Evolutionary conservation across 2,888 invertebrate species (phyloP).

Genomic region (Amphipyra tragopoginis): DNA sequence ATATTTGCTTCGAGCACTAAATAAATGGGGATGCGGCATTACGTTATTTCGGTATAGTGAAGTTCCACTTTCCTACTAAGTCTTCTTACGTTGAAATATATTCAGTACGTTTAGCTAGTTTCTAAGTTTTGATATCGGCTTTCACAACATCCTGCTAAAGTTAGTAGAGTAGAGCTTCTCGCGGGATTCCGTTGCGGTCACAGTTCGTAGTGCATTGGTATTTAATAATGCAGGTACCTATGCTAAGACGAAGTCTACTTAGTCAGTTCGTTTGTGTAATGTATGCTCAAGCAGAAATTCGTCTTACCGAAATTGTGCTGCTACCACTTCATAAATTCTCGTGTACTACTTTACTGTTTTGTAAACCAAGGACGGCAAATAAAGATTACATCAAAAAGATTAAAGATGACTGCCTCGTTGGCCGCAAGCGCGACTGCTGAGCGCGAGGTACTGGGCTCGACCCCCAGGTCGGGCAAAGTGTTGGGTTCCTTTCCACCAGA

Average conservation of each 20-base stretch:
- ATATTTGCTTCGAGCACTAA: too few relatives aligned
- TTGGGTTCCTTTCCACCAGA: too few relatives aligned
- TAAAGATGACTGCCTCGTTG: too few relatives aligned
- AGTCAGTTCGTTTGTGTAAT: slow-evolving; percentile 21
- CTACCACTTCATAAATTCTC: not conserved
- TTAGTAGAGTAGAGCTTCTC: slow-evolving; percentile 28
- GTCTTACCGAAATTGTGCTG: not conserved
- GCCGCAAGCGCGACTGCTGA: too few relatives aligned
- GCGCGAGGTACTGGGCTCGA: too few relatives aligned
- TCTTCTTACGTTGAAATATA: not conserved
- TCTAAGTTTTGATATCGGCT: slow-evolving; percentile 37
- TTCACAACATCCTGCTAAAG: slow-evolving; percentile 26
- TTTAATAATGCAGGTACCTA: slow-evolving; percentile 41
- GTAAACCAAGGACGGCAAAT: not conserved
- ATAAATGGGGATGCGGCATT: too few relatives aligned
- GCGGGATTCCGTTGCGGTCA: slow-evolving; percentile 21
- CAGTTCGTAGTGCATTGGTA: slow-evolving; percentile 33
- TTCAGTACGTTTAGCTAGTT: slow-evolving; percentile 23
- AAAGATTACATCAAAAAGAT: slow-evolving; percentile 4
- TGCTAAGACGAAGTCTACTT: slow-evolving; percentile 1
- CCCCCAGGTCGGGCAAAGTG: too few relatives aligned
- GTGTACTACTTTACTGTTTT: slow-evolving; percentile 1
- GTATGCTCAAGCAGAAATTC: slow-evolving; percentile 4
- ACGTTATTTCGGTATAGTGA: slow-evolving; percentile 14
- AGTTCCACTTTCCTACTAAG: slow-evolving; percentile 14